Evolutionary conservation across 2,113 vertebrate species (phyloP).

Genomic region (Heloderma charlesbogerti): DNA sequence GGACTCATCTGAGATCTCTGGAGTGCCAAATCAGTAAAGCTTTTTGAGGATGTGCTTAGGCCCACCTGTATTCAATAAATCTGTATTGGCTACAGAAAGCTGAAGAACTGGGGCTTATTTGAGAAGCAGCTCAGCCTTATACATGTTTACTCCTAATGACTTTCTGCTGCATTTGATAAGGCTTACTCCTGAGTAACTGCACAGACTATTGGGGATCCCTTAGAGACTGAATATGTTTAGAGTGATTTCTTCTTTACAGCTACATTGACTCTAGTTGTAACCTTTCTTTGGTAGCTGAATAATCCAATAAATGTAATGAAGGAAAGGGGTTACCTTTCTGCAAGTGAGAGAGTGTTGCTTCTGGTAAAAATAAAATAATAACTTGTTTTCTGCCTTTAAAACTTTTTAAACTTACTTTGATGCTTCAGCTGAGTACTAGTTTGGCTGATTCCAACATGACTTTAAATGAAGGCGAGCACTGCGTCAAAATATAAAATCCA

Average conservation of each 20-base stretch:
- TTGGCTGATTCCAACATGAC: not conserved
- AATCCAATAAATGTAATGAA: not conserved
- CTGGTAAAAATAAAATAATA: not conserved
- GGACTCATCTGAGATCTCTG: not conserved
- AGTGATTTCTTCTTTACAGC: not conserved
- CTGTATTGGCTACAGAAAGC: not conserved
- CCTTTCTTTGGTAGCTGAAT: not conserved
- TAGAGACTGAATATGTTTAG: not conserved
- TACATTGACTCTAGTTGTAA: not conserved
- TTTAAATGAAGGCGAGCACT: not conserved
- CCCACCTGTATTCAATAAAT: not conserved
- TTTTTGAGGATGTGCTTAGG: conserved; percentile 12
- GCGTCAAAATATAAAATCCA: not conserved
- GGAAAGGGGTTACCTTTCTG: not conserved
- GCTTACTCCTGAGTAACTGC: not conserved
- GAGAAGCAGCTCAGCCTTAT: not conserved
- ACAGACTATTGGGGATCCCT: not conserved
- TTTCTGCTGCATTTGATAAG: not conserved
- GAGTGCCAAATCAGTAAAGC: rapidly evolving
- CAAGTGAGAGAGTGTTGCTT: not conserved
- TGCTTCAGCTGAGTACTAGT: not conserved
- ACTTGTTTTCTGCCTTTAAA: not conserved
- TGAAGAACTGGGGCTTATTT: not conserved
- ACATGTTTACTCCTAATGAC: not conserved
- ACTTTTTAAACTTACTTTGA: not conserved